phyloP scores from a whole-genome alignment of 2,113 vertebrate species.

The Scomber japonicus region DNA sequence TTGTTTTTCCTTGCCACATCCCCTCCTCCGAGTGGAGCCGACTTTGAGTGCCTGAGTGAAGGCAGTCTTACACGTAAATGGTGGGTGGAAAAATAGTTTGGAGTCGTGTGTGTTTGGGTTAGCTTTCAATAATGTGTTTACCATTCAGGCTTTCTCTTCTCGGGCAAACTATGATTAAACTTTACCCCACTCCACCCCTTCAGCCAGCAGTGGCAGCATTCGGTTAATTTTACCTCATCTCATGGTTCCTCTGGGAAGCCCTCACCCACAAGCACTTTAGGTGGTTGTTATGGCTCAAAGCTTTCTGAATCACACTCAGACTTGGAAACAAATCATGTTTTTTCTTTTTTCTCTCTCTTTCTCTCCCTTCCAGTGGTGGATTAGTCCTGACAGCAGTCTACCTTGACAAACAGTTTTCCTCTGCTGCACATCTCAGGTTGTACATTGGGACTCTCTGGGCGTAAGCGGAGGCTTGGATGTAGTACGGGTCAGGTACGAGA shows the following conservation, averaged over 20 bases:
- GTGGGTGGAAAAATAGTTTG: conserved; percentile 63
- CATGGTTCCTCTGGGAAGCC: conserved; percentile 49
- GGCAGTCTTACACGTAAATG: conserved; percentile 46
- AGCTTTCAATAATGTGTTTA: conserved; percentile 79
- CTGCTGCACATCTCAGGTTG: conserved; percentile 95
- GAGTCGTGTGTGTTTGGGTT: conserved; percentile 66
- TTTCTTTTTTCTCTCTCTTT: background rate
- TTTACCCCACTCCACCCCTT: conserved; percentile 58
- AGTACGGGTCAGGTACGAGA: conserved; percentile 96
- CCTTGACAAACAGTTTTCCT: conserved; percentile 99
- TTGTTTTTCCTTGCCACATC: conserved; percentile 49
- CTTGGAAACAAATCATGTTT: conserved; percentile 4
- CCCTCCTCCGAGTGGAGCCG: conserved; percentile 39
- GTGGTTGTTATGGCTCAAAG: conserved; percentile 64
- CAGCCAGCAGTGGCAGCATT: conserved; percentile 51
- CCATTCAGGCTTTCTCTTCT: conserved; percentile 72
- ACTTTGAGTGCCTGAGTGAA: conserved; percentile 23
- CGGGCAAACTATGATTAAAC: conserved; percentile 74
- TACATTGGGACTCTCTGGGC: conserved; percentile 97
- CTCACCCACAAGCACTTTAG: conserved; percentile 60
- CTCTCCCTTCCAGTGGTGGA: background rate
- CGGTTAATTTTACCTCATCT: conserved; percentile 66
- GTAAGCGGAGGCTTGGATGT: conserved; percentile 95
- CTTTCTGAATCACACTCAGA: conserved; percentile 63
- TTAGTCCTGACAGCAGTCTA: conserved; percentile 67